A percentile compares a stretch with the other conserved stretches of the same genome.
These are phyloP conservation scores for Crocodylus rhombifer DNA, from an alignment of 2,797 vertebrate genomes.

Conservation along the genomic window DNA sequence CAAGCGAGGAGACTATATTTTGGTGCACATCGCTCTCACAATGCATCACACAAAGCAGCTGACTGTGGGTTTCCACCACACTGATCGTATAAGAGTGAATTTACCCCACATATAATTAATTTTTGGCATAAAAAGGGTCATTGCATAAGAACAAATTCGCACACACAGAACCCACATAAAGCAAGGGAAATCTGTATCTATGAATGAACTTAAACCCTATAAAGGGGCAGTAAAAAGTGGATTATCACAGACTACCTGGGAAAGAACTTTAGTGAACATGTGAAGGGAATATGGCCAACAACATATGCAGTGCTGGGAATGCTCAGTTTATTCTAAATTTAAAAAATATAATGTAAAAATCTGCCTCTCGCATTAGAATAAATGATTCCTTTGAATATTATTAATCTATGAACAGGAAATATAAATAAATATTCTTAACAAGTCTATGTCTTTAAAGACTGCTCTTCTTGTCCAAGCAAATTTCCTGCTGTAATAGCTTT, in stretches of 20 bases:
- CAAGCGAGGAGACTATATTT: no score
- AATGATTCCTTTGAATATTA: neutral
- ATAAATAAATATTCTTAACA: neutral
- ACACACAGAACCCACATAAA: no score
- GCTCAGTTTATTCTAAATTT: neutral
- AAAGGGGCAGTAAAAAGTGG: conserved; percentile 16
- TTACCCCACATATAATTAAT: no score
- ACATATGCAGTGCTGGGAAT: neutral
- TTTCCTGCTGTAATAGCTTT: neutral
- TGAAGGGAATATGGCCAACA: neutral
- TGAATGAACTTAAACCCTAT: neutral
- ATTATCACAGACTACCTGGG: neutral
- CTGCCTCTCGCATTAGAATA: neutral
- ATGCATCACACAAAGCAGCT: no score
- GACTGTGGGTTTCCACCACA: no score
- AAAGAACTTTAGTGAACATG: neutral
- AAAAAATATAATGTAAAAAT: neutral
- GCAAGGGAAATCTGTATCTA: no score
- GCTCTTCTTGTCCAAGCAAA: neutral
- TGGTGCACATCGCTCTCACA: no score
- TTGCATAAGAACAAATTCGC: no score
- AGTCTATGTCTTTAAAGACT: neutral
- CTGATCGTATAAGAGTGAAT: no score
- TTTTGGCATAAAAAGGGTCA: no score
- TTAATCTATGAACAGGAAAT: neutral